Evolutionary conservation across 2,113 vertebrate species (phyloP), one percentile per base, ranked within the genome.

Genomic region (Speoplatyrhinus poulsoni): DNA sequence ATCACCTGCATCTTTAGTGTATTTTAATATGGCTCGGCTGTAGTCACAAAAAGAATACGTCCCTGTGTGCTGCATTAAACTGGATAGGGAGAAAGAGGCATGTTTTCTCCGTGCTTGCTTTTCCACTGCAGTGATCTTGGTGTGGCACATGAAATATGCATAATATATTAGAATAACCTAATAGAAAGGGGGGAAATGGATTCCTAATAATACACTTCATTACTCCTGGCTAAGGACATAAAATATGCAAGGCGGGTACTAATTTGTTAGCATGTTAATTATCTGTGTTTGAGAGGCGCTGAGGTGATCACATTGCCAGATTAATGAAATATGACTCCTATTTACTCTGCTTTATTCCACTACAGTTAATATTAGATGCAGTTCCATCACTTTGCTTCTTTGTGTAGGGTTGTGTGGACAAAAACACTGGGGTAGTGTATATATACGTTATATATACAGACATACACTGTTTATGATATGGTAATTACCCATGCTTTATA

Each of bases 241-340:
- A 90, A 92, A 81, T 88, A 90, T 90, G 84, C 81, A 88, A 84
- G 69, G 77, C 79, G 75, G 75, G 74, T 76, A 71, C 69, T 85
- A 69, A 86, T 90, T 88, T 83, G 82, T 87, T 87, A 88, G 87
- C 85, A 82, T 85, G 82, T 87, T 88, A 88, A 92, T 91, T 88
- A 89, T 88, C 87, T 85, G 75, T 82, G 79, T 84, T 89, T 84
- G 79, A 79, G 85, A 89, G 78, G 60, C 82, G 80, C 83, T 88
- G 85, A 89, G 82, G 79, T 80, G 32, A 85, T 87, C 85, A 73
- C 70, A 84, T 87, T 84, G 70, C 48, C 75, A 76, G 83, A 91
- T 85, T 84, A 89, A 88, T 89, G 84, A 90, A 80, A 87, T 84
- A 87, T 81, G 83, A 82, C 76, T 87, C 69, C 73, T 88, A 81